These are phyloP conservation scores for Urosaurus nigricauda DNA, from an alignment of 2,797 vertebrate genomes.

Conservation along the genomic window DNA sequence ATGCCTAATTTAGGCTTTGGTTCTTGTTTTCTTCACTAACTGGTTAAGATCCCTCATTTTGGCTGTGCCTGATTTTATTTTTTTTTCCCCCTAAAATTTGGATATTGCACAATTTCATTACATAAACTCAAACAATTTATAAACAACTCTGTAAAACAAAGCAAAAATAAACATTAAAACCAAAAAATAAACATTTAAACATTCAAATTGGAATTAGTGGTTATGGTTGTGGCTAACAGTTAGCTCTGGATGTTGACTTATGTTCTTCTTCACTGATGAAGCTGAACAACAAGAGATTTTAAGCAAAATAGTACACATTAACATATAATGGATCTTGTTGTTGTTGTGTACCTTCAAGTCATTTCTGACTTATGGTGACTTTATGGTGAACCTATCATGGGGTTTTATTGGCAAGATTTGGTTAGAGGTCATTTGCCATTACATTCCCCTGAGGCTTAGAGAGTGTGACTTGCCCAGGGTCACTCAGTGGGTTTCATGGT, in stretches of 20 bases:
- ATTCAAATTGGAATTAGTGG: background rate
- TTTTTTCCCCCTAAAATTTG: background rate
- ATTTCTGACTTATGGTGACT: no score
- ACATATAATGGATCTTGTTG: background rate
- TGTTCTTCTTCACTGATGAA: background rate
- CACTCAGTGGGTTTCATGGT: no score
- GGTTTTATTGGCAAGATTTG: no score
- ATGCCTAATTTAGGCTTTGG: background rate
- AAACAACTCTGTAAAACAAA: conserved; percentile 9
- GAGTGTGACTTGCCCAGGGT: no score
- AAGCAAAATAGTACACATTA: no score
- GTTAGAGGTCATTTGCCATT: no score
- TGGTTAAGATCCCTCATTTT: background rate
- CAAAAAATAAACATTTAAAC: conserved; percentile 7
- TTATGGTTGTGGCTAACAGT: background rate
- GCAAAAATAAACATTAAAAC: conserved; percentile 6
- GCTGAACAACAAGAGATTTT: no score
- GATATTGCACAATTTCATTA: background rate
- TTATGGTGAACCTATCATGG: no score
- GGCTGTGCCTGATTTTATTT: background rate
- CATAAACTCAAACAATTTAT: conserved; percentile 1
- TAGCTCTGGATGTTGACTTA: background rate
- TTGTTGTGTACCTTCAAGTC: no score
- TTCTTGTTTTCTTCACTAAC: background rate
- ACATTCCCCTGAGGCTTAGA: no score